Percentiles rank a stretch among this genome's conserved stretches.
Conservation (phyloP, 2,888 invertebrate genomes). For the Drosophila sordidula region DNA sequence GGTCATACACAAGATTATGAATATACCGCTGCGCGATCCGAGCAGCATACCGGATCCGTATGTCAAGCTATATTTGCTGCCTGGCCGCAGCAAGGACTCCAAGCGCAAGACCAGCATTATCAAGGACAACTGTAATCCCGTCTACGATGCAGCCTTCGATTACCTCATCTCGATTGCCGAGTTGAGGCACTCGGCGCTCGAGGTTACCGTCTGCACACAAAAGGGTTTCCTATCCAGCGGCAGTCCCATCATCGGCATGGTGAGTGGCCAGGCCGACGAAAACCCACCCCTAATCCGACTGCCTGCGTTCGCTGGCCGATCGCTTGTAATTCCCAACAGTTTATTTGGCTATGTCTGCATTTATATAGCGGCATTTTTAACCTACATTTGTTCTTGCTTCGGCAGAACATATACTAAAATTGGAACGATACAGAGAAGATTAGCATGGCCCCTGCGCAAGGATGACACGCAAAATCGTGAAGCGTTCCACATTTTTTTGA, state of each 20-base stretch:
- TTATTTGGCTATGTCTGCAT: not conserved
- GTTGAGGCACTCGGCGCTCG: conserved; percentile 90
- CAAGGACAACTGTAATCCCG: conserved; percentile 96
- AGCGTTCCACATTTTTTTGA: conserved; percentile 87
- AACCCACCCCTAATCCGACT: conserved; percentile 7
- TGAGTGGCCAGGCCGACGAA: conserved; percentile 79
- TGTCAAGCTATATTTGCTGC: conserved; percentile 94
- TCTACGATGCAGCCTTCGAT: conserved; percentile 96
- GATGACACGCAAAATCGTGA: conserved; percentile 97
- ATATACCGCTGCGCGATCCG: conserved; percentile 92
- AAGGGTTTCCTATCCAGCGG: conserved; percentile 93
- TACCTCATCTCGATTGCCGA: conserved; percentile 94
- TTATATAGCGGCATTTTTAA: conserved; percentile 19
- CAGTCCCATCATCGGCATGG: conserved; percentile 93
- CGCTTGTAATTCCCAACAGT: conserved; percentile 60
- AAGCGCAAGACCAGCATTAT: conserved; percentile 93
- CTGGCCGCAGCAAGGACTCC: conserved; percentile 93
- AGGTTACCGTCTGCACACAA: conserved; percentile 95
- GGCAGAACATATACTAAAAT: conserved; percentile 94
- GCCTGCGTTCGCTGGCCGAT: not conserved
- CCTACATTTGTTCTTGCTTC: conserved; percentile 88
- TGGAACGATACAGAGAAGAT: conserved; percentile 97
- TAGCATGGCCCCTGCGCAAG: conserved; percentile 97
- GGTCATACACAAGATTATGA: conserved; percentile 95
- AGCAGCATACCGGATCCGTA: conserved; percentile 95